phyloP scores from a whole-genome alignment of 2,113 vertebrate genomes.

The Heterochromis multidens region DNA sequence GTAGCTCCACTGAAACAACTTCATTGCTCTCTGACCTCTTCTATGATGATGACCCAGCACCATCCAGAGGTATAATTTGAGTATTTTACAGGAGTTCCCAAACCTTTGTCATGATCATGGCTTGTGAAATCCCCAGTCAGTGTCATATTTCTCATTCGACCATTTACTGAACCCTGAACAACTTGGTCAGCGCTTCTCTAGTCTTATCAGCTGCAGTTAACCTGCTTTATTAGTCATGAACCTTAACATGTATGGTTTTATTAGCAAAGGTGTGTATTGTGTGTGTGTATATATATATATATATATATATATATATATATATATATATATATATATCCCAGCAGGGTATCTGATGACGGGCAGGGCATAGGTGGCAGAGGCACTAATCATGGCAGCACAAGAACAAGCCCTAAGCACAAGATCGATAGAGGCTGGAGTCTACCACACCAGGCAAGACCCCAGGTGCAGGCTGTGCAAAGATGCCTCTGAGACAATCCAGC shows the following conservation, averaged over 20 bases:
- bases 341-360: no score
- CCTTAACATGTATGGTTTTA: background rate
- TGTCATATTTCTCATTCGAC: background rate
- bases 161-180: background rate
- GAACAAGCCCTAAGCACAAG: no score
- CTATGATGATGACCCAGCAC: constrained; percentile 62
- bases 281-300: no score
- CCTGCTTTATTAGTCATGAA: background rate
- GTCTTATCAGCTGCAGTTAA: background rate
- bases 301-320: no score
- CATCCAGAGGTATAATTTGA: constrained; percentile 57
- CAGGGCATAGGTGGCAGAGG: no score
- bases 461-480: no score
- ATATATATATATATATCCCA: no score
- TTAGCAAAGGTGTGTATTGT: no score
- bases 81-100: background rate
- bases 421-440: no score
- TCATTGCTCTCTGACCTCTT: constrained; percentile 66
- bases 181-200: background rate
- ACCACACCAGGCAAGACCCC: no score
- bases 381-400: no score
- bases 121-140: background rate
- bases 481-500: no score
- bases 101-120: background rate
- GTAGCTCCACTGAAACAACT: constrained; percentile 51